Conservation (phyloP, 2,797 vertebrate genomes). For the Nothura maculosa region DNA sequence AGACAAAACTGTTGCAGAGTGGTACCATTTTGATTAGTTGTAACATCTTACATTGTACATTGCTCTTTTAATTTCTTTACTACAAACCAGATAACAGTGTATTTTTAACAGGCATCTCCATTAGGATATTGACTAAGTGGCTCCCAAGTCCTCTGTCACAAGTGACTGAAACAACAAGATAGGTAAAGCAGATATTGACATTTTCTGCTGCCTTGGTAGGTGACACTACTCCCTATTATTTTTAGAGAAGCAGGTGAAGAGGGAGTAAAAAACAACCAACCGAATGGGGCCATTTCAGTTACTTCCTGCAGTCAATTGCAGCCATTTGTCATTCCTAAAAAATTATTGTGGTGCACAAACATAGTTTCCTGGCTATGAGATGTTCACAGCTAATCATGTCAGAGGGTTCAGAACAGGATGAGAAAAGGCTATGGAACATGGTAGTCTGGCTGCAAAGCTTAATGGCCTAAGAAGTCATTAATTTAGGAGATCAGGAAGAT, state of each 20-base stretch:
- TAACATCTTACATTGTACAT: slow-evolving; percentile 2
- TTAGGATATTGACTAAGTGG: slow-evolving; percentile 45
- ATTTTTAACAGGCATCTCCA: slow-evolving; percentile 60
- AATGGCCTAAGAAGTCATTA: not conserved
- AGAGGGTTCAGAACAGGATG: not conserved
- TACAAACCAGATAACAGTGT: slow-evolving; percentile 26
- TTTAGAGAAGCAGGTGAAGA: slow-evolving; percentile 7
- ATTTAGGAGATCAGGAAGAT: not conserved
- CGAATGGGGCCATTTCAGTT: slow-evolving; percentile 19
- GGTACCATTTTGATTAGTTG: slow-evolving; percentile 29
- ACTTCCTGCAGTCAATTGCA: slow-evolving; percentile 8
- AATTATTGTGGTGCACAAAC: slow-evolving; percentile 9
- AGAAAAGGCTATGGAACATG: not conserved
- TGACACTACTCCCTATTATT: slow-evolving; percentile 24
- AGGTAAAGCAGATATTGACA: slow-evolving; percentile 53
- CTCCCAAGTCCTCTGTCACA: slow-evolving; percentile 40
- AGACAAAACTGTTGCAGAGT: not conserved
- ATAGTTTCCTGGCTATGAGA: not conserved
- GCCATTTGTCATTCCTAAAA: not conserved
- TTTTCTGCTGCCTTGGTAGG: slow-evolving; percentile 27
- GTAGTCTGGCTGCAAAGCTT: not conserved
- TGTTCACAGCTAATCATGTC: not conserved
- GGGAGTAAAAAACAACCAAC: slow-evolving; percentile 16
- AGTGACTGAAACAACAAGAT: slow-evolving; percentile 31
- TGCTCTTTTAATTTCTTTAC: slow-evolving; percentile 49